Conservation (phyloP, 1,140 invertebrate species). For the Homalodisca vitripennis region DNA sequence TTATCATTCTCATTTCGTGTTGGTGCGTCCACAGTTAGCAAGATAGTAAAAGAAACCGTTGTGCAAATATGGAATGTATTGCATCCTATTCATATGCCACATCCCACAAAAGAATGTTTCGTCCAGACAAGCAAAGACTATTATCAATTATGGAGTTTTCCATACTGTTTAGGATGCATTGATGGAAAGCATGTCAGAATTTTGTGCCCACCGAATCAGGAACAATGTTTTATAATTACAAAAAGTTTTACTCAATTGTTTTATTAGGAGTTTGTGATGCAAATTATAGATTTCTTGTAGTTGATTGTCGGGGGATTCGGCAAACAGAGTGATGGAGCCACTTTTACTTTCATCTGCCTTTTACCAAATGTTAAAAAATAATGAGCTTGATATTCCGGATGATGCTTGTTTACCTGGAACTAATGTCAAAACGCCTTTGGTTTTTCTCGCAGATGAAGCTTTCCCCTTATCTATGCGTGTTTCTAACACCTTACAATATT, state of each 20-base stretch:
- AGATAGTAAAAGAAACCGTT: slow-evolving; percentile 16
- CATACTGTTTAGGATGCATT: slow-evolving; percentile 44
- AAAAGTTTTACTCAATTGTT: slow-evolving; percentile 50
- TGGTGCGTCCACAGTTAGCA: slow-evolving; percentile 17
- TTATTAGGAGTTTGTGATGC: slow-evolving; percentile 52
- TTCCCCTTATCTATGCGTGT: slow-evolving; percentile 6
- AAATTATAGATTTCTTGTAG: slow-evolving; percentile 48
- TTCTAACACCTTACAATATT: slow-evolving; percentile 10
- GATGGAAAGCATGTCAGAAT: slow-evolving; percentile 50
- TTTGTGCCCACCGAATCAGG: slow-evolving; percentile 44
- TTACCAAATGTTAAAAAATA: slow-evolving; percentile 14
- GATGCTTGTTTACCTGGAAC: slow-evolving; percentile 11
- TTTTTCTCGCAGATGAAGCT: slow-evolving; percentile 21
- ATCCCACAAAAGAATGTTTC: slow-evolving; percentile 1
- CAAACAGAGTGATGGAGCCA: slow-evolving; percentile 34
- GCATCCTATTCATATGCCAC: slow-evolving; percentile 17
- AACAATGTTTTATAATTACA: slow-evolving; percentile 49
- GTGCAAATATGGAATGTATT: slow-evolving; percentile 1
- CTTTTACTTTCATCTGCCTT: slow-evolving; percentile 25
- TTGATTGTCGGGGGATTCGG: slow-evolving; percentile 50
- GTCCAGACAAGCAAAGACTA: slow-evolving; percentile 28
- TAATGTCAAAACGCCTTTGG: slow-evolving; percentile 6
- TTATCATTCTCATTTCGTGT: slow-evolving; percentile 16
- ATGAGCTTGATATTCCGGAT: slow-evolving; percentile 4
- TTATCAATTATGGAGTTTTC: slow-evolving; percentile 39